Base-by-base conservation (phyloP, 2,113 vertebrate genomes). In the Megaceryle maxima region DNA sequence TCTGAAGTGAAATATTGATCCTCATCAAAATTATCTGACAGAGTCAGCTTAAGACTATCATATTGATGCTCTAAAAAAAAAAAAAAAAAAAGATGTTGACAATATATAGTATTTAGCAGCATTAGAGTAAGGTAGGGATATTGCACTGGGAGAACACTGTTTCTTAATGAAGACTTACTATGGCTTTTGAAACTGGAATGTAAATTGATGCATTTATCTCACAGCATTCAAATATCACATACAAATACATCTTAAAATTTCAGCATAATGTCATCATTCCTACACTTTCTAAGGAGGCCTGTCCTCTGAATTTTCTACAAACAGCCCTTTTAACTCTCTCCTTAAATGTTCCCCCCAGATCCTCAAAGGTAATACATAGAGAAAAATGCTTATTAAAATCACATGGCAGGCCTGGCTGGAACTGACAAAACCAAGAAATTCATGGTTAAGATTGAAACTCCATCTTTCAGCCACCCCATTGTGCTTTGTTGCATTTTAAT, bases 401-500 rank as follows among this genome's bases (percentile, higher is more conserved):
- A 78, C 44, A 88, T 83, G 80, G 33, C 56, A 95, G 76, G 26
- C 66, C 56, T 63, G 55, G 3, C 41, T 90, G 83, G 74, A 84
- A 70, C 51, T 3, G 28, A 87, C 14, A 90, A 93, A 90, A 90
- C 39, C 44, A 82, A 90, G 73, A 95, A 70, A 94, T 88, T 93
- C 66, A 56, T 70, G 69, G 63, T 33, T 93, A 64, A 85, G 80
- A 92, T 50, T 78, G 88, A 94, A 95, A 92, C 80, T 92, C 86
- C 74, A 79, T 92, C 69, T 89, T 96, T 94, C 68, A 88, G 77
- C 92, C 51, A 83, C 55, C 73, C 91, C 11, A 0, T 96, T 91
- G 91, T 96, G 87, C 81, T 77, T 93, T 86, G 87, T 89, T 90
- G 87, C 92, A 94, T 97, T 97, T 97, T 94, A 94, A 95, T 94